A percentile compares a stretch with the other conserved stretches of the same genome.
Conservation (phyloP, 2,888 invertebrate genomes). For the Ormyrus rosae region DNA sequence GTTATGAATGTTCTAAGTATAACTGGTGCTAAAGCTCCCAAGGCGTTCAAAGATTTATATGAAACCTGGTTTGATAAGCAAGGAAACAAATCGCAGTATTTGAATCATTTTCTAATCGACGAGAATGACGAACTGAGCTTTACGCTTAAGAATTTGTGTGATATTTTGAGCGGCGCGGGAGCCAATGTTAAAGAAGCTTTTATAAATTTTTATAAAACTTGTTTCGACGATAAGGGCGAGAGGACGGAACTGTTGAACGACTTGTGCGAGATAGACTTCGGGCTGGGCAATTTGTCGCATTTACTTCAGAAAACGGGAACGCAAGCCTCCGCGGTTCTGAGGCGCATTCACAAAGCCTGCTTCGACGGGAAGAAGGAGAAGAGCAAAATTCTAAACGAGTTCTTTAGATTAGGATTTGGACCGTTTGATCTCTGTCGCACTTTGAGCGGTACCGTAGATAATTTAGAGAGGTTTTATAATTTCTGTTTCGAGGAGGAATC, state of each 20-base stretch:
- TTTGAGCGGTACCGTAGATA: background rate
- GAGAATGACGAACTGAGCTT: background rate
- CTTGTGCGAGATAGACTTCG: too few relatives aligned
- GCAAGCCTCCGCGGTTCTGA: too few relatives aligned
- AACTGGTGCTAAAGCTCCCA: too few relatives aligned
- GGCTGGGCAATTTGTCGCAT: too few relatives aligned
- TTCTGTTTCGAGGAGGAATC: background rate
- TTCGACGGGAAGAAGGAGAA: too few relatives aligned
- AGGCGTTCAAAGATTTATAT: background rate
- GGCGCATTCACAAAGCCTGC: too few relatives aligned
- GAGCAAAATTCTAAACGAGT: background rate
- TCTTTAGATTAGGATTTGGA: background rate
- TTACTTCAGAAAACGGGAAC: too few relatives aligned
- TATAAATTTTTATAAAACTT: constrained; percentile 7
- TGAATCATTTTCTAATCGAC: background rate
- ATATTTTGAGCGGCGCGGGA: constrained; percentile 1
- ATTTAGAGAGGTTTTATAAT: constrained; percentile 1
- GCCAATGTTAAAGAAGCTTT: constrained; percentile 3
- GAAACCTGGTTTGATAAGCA: background rate
- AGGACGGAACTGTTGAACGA: background rate
- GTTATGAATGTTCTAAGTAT: too few relatives aligned
- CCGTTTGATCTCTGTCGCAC: background rate
- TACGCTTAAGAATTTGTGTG: background rate
- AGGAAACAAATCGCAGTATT: constrained; percentile 2
- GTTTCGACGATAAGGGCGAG: constrained; percentile 12